A percentile compares a stretch with the other conserved stretches of the same genome.
phyloP scores from a whole-genome alignment of 2,113 vertebrate species.

The Urocynchramus pylzowi region DNA sequence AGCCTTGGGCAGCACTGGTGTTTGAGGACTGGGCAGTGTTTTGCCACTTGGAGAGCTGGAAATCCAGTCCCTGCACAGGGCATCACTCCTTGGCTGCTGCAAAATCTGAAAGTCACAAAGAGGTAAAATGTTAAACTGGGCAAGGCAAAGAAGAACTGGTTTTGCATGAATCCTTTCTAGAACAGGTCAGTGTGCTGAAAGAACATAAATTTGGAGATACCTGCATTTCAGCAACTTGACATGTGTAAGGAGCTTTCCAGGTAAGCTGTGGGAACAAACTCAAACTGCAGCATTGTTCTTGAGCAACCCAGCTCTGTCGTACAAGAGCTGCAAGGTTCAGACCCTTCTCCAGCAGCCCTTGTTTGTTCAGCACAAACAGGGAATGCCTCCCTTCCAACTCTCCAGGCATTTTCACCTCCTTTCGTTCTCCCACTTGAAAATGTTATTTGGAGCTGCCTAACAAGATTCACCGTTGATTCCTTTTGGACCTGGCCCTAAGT shows the following conservation, averaged over 20 bases:
- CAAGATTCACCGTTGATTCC: neutral
- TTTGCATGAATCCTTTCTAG: neutral
- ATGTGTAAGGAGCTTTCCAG: neutral
- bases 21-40: neutral
- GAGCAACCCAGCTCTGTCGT: neutral
- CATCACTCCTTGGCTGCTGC: neutral
- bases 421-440: neutral
- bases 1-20: neutral
- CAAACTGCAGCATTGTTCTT: neutral
- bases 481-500: slow-evolving; percentile 33
- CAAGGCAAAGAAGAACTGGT: neutral
- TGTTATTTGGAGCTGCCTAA: slow-evolving; percentile 33
- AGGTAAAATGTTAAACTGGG: neutral
- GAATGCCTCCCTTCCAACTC: neutral
- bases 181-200: neutral
- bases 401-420: neutral
- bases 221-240: neutral
- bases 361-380: accelerated
- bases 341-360: neutral
- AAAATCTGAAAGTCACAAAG: neutral
- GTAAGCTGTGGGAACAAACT: neutral
- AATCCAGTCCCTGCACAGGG: neutral
- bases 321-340: neutral
- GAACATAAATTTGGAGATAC: neutral
- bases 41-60: neutral